phyloP scores from a whole-genome alignment of 2,113 vertebrate species.

The Strigops habroptila region DNA sequence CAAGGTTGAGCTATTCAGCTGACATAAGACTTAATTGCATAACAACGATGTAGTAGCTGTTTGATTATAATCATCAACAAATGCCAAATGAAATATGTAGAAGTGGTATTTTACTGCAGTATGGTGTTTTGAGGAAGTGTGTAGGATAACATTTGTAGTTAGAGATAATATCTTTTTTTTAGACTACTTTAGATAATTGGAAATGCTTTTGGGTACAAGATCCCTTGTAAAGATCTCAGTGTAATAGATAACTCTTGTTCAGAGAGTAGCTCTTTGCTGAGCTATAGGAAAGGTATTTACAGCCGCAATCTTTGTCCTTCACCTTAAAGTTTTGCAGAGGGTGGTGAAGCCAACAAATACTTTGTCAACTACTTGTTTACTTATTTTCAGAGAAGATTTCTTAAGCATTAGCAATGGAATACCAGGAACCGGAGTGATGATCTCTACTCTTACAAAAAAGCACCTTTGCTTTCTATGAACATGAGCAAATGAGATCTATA shows the following conservation, averaged over 20 bases:
- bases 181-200: background rate
- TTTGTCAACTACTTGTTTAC: background rate
- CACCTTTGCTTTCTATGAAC: background rate
- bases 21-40: background rate
- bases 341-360: background rate
- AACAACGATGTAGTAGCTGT: background rate
- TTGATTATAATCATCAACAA: background rate
- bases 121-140: background rate
- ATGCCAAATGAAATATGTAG: background rate
- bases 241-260: background rate
- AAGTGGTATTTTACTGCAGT: background rate
- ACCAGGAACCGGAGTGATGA: background rate
- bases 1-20: background rate
- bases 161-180: background rate
- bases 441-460: background rate
- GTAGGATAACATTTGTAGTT: background rate
- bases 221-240: background rate
- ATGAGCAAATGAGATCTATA: background rate
- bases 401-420: background rate
- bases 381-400: background rate
- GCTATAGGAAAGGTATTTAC: background rate
- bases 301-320: background rate
- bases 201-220: background rate
- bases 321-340: background rate
- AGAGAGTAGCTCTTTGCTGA: background rate